Conservation (phyloP, 2,797 vertebrate species). For the Apogon hyalosoma region DNA sequence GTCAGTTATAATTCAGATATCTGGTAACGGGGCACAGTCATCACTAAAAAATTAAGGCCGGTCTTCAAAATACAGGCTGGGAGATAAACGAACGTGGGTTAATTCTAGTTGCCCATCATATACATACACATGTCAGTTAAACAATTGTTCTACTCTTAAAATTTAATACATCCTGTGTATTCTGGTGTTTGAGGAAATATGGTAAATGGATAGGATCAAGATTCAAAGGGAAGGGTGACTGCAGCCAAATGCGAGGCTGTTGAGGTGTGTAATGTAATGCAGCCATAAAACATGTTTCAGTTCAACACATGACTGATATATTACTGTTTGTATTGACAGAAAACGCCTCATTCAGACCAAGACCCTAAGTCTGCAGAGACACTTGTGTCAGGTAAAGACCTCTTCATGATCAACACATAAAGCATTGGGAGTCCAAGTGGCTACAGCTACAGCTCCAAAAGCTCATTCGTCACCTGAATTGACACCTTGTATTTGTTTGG, state of each 20-base stretch:
- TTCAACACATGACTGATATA: conserved; percentile 9
- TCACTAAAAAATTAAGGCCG: too few species aligned
- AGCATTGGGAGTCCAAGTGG: background rate
- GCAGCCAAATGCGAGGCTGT: background rate
- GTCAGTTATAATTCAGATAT: too few species aligned
- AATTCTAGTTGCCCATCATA: too few species aligned
- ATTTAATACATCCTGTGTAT: too few species aligned
- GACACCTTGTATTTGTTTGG: background rate
- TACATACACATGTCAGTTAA: too few species aligned
- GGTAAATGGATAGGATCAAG: background rate
- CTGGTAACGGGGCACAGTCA: too few species aligned
- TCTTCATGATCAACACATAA: background rate
- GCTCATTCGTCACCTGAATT: too few species aligned
- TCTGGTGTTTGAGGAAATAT: too few species aligned
- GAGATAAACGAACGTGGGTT: too few species aligned
- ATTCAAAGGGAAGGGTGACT: background rate
- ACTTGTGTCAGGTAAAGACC: conserved; percentile 76
- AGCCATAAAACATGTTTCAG: background rate
- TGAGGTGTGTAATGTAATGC: background rate
- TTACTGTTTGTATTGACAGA: conserved; percentile 62
- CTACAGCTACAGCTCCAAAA: background rate
- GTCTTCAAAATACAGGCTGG: too few species aligned
- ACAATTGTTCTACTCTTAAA: too few species aligned
- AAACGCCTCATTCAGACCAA: conserved; percentile 64
- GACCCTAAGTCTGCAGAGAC: conserved; percentile 23